These are phyloP conservation scores for Limonius californicus DNA, from an alignment of 1,140 invertebrate genomes.

Conservation along the genomic window DNA sequence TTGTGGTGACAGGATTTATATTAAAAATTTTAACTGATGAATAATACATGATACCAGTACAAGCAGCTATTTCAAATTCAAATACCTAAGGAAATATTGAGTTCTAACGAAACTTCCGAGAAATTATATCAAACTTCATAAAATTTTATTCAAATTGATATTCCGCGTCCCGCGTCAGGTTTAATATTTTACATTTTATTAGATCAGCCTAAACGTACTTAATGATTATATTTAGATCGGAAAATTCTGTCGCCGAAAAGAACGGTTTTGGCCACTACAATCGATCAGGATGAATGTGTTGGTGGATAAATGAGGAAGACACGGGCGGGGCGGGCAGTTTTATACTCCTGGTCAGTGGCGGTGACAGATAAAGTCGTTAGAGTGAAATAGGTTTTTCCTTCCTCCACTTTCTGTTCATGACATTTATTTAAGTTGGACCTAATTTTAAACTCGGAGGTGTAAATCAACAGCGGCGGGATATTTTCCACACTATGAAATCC, in stretches of 20 bases:
- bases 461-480: background rate
- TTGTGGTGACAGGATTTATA: background rate
- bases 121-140: too few relatives aligned
- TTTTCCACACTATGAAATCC: too few relatives aligned
- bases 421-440: constrained; percentile 8
- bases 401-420: background rate
- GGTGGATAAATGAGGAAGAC: constrained; percentile 3
- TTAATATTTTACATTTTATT: too few relatives aligned
- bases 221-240: too few relatives aligned
- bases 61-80: background rate
- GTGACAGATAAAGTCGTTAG: constrained; percentile 13
- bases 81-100: background rate
- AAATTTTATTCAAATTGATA: too few relatives aligned
- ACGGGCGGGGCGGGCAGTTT: background rate
- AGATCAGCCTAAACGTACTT: too few relatives aligned
- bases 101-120: too few relatives aligned
- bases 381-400: constrained; percentile 13
- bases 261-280: background rate
- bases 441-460: background rate
- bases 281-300: background rate
- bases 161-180: too few relatives aligned
- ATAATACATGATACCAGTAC: background rate
- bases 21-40: constrained; percentile 8
- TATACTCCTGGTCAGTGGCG: constrained; percentile 4
- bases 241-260: background rate